These are phyloP conservation scores for Torymus tubicola DNA, from an alignment of 2,888 invertebrate genomes.

Conservation along the genomic window DNA sequence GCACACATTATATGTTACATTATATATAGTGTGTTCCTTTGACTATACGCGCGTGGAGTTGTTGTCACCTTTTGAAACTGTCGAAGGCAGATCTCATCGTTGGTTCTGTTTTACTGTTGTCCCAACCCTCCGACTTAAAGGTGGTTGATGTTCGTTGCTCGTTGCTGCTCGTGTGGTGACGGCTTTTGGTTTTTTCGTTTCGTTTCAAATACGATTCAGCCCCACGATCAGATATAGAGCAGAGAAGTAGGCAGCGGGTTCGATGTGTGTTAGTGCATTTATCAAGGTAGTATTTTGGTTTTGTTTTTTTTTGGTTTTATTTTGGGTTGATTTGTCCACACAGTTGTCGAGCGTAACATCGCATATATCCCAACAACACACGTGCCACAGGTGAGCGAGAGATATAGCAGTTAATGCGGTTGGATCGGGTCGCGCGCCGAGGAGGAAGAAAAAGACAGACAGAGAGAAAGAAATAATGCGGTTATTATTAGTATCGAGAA, in stretches of 20 bases:
- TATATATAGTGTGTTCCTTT: no score
- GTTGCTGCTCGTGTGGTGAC: slow-evolving; percentile 74
- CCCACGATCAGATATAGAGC: no score
- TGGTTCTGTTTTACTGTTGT: slow-evolving; percentile 69
- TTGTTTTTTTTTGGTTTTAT: slow-evolving; percentile 32
- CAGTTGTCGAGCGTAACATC: slow-evolving; percentile 8
- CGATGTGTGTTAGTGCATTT: slow-evolving; percentile 44
- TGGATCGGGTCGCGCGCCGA: no score
- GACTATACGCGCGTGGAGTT: background rate
- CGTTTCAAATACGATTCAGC: no score
- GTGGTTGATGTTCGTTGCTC: slow-evolving; percentile 74
- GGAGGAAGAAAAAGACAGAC: no score
- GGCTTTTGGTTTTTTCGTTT: slow-evolving; percentile 63
- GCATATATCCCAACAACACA: slow-evolving; percentile 20
- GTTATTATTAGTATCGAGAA: slow-evolving; percentile 46
- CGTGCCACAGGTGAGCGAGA: slow-evolving; percentile 18
- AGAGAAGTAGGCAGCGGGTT: background rate
- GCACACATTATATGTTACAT: no score
- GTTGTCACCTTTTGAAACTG: slow-evolving; percentile 75
- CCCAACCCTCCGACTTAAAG: slow-evolving; percentile 74
- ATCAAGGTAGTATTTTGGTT: background rate
- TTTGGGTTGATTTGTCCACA: slow-evolving; percentile 9
- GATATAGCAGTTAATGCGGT: slow-evolving; percentile 29
- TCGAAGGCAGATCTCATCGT: slow-evolving; percentile 74
- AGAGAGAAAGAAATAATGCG: slow-evolving; percentile 23